Percentiles rank a stretch among this genome's conserved stretches.
phyloP scores from a whole-genome alignment of 2,888 invertebrate species.

The Cerceris rybyensis region DNA sequence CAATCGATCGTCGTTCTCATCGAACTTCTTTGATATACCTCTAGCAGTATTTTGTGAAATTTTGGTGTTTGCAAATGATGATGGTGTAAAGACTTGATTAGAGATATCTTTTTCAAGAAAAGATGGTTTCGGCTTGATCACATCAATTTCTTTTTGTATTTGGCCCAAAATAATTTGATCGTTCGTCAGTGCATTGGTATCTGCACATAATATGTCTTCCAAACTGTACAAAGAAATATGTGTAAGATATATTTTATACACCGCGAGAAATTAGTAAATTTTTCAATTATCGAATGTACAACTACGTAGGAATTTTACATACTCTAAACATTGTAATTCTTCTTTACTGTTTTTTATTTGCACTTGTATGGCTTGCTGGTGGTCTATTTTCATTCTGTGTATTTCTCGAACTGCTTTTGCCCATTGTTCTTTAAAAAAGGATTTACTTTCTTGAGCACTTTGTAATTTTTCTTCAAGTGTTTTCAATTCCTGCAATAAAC shows the following conservation, averaged over 20 bases:
- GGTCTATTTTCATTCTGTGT: slow-evolving; percentile 85
- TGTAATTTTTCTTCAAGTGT: slow-evolving; percentile 86
- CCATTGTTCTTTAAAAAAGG: slow-evolving; percentile 91
- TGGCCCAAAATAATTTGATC: slow-evolving; percentile 75
- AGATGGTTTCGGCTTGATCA: slow-evolving; percentile 70
- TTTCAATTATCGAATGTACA: not conserved
- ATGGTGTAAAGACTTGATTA: slow-evolving; percentile 54
- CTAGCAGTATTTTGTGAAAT: slow-evolving; percentile 52
- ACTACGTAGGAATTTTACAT: slow-evolving; percentile 24
- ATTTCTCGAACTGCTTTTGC: slow-evolving; percentile 87
- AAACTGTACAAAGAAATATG: slow-evolving; percentile 58
- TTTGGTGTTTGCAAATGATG: slow-evolving; percentile 54
- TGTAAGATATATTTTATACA: too few relatives aligned
- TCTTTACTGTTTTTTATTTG: slow-evolving; percentile 83
- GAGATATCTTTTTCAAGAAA: slow-evolving; percentile 41
- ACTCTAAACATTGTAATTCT: slow-evolving; percentile 76
- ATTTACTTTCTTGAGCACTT: slow-evolving; percentile 86
- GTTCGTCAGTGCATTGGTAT: slow-evolving; percentile 72
- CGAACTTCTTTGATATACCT: slow-evolving; percentile 70
- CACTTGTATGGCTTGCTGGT: slow-evolving; percentile 83
- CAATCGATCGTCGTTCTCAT: slow-evolving; percentile 82
- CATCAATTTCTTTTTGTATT: slow-evolving; percentile 76
- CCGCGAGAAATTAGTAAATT: not conserved
- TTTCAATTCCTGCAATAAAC: slow-evolving; percentile 86
- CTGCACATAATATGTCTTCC: slow-evolving; percentile 75